Evolutionary conservation across 2,888 invertebrate genomes (phyloP).

Genomic region (Cheilosia grossa): DNA sequence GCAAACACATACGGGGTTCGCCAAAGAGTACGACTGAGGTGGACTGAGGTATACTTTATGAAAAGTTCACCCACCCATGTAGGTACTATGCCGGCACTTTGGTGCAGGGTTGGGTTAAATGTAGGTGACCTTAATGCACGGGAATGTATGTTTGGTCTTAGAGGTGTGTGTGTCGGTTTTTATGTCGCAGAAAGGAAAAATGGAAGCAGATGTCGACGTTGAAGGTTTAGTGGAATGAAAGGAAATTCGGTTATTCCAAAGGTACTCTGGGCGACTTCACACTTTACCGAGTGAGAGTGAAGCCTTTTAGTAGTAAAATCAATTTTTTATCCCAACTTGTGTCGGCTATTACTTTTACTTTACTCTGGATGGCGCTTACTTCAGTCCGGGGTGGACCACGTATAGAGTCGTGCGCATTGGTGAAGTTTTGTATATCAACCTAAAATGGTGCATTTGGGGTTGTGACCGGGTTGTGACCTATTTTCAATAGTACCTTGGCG

Average conservation of each 20-base stretch:
- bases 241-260: constrained; percentile 36
- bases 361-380: no score
- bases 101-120: constrained; percentile 23
- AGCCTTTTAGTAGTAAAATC: constrained; percentile 36
- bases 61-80: constrained; percentile 41
- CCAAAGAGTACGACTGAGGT: background rate
- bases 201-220: constrained; percentile 19
- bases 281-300: background rate
- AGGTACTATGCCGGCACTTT: background rate
- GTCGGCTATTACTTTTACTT: background rate
- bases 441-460: no score
- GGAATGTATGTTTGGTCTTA: background rate
- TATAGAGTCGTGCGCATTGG: no score
- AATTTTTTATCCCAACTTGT: constrained; percentile 33
- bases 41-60: constrained; percentile 43
- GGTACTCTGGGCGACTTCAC: constrained; percentile 7
- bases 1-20: background rate
- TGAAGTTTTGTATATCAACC: no score
- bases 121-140: constrained; percentile 55
- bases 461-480: no score
- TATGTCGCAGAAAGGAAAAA: constrained; percentile 10
- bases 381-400: no score
- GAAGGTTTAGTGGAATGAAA: background rate
- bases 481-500: no score
- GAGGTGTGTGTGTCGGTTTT: background rate